These are phyloP conservation scores for Pachypanchax playfairii DNA, from an alignment of 2,113 vertebrate genomes.

Conservation along the genomic window DNA sequence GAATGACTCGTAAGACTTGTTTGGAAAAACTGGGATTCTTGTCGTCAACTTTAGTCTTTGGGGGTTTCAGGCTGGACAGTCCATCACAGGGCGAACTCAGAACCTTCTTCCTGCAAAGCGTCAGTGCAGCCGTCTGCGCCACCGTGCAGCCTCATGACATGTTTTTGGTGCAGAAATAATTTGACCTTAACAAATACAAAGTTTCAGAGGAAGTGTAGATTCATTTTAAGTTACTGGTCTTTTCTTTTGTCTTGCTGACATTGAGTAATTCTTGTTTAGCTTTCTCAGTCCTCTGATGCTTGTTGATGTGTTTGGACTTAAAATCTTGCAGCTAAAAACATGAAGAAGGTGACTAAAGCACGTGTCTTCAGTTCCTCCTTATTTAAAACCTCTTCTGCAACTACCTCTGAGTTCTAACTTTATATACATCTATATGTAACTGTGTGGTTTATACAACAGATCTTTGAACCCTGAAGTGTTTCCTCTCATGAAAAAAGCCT, in stretches of 20 bases:
- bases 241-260: neutral
- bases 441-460: neutral
- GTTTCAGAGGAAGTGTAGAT: no score
- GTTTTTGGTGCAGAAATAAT: no score
- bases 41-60: neutral
- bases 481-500: neutral
- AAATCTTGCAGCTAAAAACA: neutral
- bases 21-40: neutral
- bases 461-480: neutral
- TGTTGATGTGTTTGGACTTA: neutral
- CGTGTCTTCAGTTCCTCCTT: neutral
- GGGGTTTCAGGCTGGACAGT: no score
- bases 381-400: neutral
- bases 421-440: neutral
- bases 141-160: no score
- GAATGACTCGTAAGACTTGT: slow-evolving; percentile 13
- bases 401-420: neutral
- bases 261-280: no score
- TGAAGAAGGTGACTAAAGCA: neutral
- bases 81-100: no score
- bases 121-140: no score
- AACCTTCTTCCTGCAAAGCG: no score
- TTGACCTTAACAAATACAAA: no score
- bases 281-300: neutral
- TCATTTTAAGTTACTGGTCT: no score